These are phyloP conservation scores for Semnornis frantzii DNA, from an alignment of 2,113 vertebrate species.

Conservation along the genomic window DNA sequence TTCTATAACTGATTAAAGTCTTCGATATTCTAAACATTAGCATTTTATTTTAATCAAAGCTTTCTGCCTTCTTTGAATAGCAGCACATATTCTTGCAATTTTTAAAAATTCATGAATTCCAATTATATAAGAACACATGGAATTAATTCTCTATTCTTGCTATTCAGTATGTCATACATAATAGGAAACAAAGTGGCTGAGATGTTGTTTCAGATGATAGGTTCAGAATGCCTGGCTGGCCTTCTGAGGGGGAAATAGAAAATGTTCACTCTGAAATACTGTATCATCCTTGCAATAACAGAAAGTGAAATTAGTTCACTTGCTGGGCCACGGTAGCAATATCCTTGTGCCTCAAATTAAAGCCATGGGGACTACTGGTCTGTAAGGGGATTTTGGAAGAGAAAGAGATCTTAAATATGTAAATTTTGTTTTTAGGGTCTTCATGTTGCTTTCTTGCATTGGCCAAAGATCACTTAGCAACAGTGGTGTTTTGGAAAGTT, in stretches of 20 bases:
- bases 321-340: neutral
- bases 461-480: slow-evolving; percentile 98
- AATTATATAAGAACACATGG: neutral
- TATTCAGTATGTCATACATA: neutral
- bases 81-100: neutral
- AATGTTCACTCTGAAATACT: neutral
- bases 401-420: too few species aligned
- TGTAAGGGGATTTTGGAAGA: neutral
- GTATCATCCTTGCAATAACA: neutral
- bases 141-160: neutral
- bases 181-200: neutral
- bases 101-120: neutral
- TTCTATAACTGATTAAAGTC: neutral
- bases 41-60: neutral
- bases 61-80: neutral
- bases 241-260: slow-evolving; percentile 11
- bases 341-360: neutral
- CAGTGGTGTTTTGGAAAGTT: slow-evolving; percentile 95
- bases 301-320: neutral
- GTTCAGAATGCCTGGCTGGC: neutral
- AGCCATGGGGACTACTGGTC: neutral
- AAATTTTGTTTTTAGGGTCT: slow-evolving; percentile 84
- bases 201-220: neutral
- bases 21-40: neutral
- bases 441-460: slow-evolving; percentile 98